Evolutionary conservation across 2,888 invertebrate genomes (phyloP), one percentile per base, ranked within the genome.

Genomic region (Eustalomyia histrio): DNA sequence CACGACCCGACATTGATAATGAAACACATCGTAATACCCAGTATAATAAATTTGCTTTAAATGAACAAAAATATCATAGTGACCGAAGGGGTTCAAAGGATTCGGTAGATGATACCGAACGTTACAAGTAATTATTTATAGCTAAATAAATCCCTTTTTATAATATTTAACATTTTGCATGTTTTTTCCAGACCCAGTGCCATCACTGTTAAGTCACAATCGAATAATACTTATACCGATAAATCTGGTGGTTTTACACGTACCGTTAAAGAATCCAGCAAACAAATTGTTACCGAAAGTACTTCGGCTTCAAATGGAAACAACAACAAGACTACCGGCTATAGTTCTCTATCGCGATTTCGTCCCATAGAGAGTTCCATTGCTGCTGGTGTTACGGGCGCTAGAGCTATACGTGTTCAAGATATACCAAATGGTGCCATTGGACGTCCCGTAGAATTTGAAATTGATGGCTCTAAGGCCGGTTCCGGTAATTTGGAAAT

Each of bases 401-500:
- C 97, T 79, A 93, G 93, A 88, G 94, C 95, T 85, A 97, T 99
- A 87, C 93, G 94, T 89, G 96, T 99, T 69, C 96, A 95, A 87
- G 94, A 94, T 79, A 95, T 97, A 85, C 95, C 96, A 2, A 95
- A 96, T 91, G 97, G 97, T 83, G 92, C 95, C 64, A 93, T 99
- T 71, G 97, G 98, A 84, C 94, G 95, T 89, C 96, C 97, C 69
- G 97, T 98, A 68, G 97, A 98, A 91, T 99, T 99, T 92, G 97
- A 97, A 92, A 98, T 99, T 91, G 98, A 99, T 91, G 98, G 98
- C 74, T 95, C 97, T 78, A 94, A 94, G 84, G 98, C 99, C n/a
- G 99, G 99, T 47, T 97, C 97, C 3, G 99, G 99, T 16, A 98
- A 98, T 91, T 91, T 99, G 84, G 99, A 99, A 91, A 96, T 99